Conservation (phyloP, 2,113 vertebrate genomes). For the Scolopax mira region DNA sequence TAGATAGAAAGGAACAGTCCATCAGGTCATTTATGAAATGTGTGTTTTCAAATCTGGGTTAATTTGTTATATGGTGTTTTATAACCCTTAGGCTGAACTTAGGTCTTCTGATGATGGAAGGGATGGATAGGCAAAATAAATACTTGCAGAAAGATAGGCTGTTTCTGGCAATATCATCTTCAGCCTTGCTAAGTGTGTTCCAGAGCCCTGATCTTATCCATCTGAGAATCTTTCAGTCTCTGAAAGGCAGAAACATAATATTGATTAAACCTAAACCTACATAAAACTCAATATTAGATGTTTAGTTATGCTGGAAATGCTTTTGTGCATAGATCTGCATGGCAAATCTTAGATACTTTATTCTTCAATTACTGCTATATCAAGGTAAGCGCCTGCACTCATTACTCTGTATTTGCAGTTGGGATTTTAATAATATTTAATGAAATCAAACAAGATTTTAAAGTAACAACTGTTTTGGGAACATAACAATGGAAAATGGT, state of each 20-base stretch:
- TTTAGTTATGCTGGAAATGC: not conserved
- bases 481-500: not conserved
- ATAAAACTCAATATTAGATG: not conserved
- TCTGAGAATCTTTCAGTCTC: not conserved
- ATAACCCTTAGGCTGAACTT: not conserved
- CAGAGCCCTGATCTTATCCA: not conserved
- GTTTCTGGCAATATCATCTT: not conserved
- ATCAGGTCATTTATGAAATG: not conserved
- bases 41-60: not conserved
- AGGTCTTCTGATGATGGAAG: not conserved
- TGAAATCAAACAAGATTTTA: not conserved
- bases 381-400: not conserved
- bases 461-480: not conserved
- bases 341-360: not conserved
- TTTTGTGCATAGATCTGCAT: not conserved
- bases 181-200: not conserved
- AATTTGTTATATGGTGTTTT: not conserved
- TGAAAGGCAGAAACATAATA: not conserved
- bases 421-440: not conserved
- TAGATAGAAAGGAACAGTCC: not conserved
- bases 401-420: not conserved
- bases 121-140: not conserved
- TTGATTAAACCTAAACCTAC: not conserved
- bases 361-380: not conserved
- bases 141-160: not conserved